A percentile compares a stretch with the other conserved stretches of the same genome.
phyloP scores from a whole-genome alignment of 2,113 vertebrate genomes.

The Phaetusa simplex region DNA sequence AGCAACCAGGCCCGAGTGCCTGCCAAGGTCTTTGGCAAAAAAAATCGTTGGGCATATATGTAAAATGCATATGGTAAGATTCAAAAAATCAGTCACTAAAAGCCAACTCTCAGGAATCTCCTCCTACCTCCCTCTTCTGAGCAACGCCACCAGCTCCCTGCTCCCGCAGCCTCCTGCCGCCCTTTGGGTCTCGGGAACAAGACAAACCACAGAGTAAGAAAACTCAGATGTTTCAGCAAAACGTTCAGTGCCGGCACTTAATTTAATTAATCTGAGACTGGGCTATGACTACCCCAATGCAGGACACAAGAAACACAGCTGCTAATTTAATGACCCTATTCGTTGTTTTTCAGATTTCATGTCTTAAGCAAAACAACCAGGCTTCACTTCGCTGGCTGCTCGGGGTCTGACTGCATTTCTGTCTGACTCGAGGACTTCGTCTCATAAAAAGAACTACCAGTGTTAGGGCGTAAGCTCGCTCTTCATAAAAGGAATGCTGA shows the following conservation, averaged over 20 bases:
- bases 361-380: background rate
- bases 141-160: background rate
- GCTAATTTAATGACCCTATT: background rate
- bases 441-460: background rate
- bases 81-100: background rate
- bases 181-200: background rate
- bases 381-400: background rate
- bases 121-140: background rate
- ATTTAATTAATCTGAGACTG: background rate
- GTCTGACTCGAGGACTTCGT: background rate
- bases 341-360: background rate
- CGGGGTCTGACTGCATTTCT: background rate
- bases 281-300: background rate
- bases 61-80: background rate
- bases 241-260: background rate
- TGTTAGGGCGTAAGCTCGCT: background rate
- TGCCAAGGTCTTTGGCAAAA: background rate
- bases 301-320: background rate
- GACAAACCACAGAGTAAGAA: background rate
- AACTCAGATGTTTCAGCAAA: background rate
- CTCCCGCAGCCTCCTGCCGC: background rate
- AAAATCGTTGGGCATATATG: background rate
- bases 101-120: background rate
- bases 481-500: background rate
- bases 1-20: background rate